Percentiles rank a stretch among this genome's conserved stretches.
phyloP scores from a whole-genome alignment of 2,113 vertebrate genomes.

The Hiodon alosoides region DNA sequence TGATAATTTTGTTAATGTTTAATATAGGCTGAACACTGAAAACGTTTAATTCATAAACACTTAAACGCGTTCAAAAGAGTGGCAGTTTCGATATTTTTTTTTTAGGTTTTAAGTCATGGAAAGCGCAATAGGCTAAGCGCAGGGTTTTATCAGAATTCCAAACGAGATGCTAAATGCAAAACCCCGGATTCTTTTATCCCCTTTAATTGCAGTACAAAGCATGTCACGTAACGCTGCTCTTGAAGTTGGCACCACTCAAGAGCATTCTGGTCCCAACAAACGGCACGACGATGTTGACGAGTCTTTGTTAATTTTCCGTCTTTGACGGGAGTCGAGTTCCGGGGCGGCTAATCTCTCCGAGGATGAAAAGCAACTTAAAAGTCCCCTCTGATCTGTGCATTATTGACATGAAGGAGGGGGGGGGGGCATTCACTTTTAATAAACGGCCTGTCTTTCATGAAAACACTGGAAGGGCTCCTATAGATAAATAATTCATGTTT shows the following conservation, averaged over 20 bases:
- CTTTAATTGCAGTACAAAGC: slow-evolving; percentile 40
- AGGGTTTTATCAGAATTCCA: not conserved
- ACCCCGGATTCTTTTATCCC: slow-evolving; percentile 34
- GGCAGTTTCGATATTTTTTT: not conserved
- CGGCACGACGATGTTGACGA: not conserved
- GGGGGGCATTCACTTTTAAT: slow-evolving; percentile 32
- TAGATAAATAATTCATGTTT: slow-evolving; percentile 41
- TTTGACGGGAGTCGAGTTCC: slow-evolving; percentile 22
- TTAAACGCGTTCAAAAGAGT: no score
- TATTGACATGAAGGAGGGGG: not conserved
- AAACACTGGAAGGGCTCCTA: slow-evolving; percentile 31
- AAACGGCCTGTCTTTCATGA: slow-evolving; percentile 31
- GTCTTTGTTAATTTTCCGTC: slow-evolving; percentile 33
- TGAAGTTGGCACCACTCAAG: not conserved
- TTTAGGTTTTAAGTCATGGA: not conserved
- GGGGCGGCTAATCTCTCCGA: slow-evolving; percentile 15
- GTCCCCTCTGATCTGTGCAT: slow-evolving; percentile 24
- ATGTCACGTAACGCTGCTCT: slow-evolving; percentile 26
- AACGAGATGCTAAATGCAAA: slow-evolving; percentile 20
- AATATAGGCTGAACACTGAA: no score
- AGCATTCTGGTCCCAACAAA: not conserved
- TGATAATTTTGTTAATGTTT: no score
- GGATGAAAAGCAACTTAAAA: slow-evolving; percentile 17
- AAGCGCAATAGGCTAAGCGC: no score
- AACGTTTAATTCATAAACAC: no score